phyloP scores from a whole-genome alignment of 1,140 invertebrate species.

The Vanessa atalanta region DNA sequence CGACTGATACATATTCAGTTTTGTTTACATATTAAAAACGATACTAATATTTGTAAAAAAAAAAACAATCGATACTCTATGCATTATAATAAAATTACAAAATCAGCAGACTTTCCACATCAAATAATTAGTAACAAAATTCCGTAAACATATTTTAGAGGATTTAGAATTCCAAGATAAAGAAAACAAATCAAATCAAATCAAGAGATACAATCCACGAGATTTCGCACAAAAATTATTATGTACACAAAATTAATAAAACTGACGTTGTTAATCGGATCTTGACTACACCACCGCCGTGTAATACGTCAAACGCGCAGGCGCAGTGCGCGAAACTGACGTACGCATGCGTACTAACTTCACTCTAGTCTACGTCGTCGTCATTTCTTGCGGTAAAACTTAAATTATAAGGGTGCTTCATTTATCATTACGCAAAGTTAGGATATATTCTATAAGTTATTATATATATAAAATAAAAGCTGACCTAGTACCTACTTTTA shows the following conservation, averaged over 20 bases:
- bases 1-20: conserved; percentile 40
- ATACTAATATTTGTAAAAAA: conserved; percentile 5
- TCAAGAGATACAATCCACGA: conserved; percentile 54
- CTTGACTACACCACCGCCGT: conserved; percentile 78
- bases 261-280: conserved; percentile 80
- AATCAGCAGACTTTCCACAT: conserved; percentile 38
- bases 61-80: not conserved
- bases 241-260: conserved; percentile 57
- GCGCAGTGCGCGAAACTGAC: conserved; percentile 77
- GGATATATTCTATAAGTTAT: not conserved
- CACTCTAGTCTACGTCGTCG: conserved; percentile 48
- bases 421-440: not conserved
- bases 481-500: no score
- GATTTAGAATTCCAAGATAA: not conserved
- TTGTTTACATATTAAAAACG: conserved; percentile 8
- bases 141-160: conserved; percentile 6
- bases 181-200: conserved; percentile 42
- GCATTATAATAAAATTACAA: conserved; percentile 19
- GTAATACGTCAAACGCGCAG: conserved; percentile 77
- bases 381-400: conserved; percentile 37
- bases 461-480: not conserved
- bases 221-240: conserved; percentile 41
- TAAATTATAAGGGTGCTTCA: conserved; percentile 19
- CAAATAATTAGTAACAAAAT: conserved; percentile 38
- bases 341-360: conserved; percentile 73